Evolutionary conservation across 2,797 vertebrate species (phyloP), one percentile per base, ranked within the genome.

Genomic region (Clarias pachynema): DNA sequence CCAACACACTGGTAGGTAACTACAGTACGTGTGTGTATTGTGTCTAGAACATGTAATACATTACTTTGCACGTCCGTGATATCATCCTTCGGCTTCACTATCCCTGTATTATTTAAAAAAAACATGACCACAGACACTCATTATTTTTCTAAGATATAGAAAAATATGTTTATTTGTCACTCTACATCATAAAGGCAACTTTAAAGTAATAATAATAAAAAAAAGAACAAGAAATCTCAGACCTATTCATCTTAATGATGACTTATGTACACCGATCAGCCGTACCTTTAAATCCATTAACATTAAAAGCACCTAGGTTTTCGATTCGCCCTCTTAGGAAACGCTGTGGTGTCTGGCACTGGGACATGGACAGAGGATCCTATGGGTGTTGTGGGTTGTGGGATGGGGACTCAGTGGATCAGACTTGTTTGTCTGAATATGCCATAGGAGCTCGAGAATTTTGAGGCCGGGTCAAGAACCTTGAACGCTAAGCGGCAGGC

Each of bases 121-220:
- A 53, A 12, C 40, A 49, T 16, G 12, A 29, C 24, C 60, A 65
- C 2, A 9, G 1, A 1, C 24, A 26, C 14, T 79, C 26, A 26
- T 49, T 44, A 75, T 75, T 59, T 24, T 59, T 57, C 65, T 60
- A 60, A 62, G 75, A 57, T 79, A 56, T 83, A 86, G 63, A 86
- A 86, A 86, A 79, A 86, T 79, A 86, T 63, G 65, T 86, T 86
- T 86, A 86, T 86, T 83, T 83, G 18, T 86, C 69, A 79, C 62
- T 82, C 37, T 62, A 86, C 40, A 34, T 82, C 63, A 82, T 86
- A 82, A 68, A 75, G 79, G 57, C 63, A 40, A 82, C 18, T 68
- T 57, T 37, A 14, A 81, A 68, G 18, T 49, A 49, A 66, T 63
- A 72, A 72, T n/a, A 9, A 16, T 8, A 24, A 57, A 66, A 57